These are phyloP conservation scores for Camarhynchus parvulus DNA, from an alignment of 2,113 vertebrate genomes.

Conservation along the genomic window DNA sequence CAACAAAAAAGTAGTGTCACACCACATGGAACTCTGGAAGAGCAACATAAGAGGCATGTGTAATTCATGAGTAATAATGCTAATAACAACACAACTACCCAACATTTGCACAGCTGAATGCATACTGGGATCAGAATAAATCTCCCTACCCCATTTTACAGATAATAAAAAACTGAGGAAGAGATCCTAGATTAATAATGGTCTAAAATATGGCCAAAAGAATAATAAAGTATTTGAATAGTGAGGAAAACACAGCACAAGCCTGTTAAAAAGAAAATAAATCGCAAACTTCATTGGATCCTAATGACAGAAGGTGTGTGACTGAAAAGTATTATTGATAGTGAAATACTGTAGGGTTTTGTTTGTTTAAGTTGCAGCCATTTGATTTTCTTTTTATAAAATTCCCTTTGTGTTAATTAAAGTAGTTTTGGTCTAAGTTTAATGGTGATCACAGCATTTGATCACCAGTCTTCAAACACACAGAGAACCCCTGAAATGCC, in stretches of 20 bases:
- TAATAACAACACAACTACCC: background rate
- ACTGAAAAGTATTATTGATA: background rate
- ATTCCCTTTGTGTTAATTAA: background rate
- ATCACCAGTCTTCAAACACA: background rate
- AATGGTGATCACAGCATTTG: background rate
- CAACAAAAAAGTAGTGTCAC: background rate
- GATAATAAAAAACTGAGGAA: background rate
- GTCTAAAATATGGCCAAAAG: background rate
- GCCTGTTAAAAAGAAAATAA: background rate
- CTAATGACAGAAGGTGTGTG: background rate
- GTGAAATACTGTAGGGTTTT: background rate
- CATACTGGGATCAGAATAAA: background rate
- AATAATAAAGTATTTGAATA: background rate
- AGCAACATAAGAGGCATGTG: background rate
- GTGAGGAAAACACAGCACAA: background rate
- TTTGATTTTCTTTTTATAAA: background rate
- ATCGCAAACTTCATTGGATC: background rate
- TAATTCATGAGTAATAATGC: background rate
- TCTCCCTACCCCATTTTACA: background rate
- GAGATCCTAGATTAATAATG: background rate
- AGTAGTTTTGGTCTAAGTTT: background rate
- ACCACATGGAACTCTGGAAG: background rate
- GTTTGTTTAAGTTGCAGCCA: background rate
- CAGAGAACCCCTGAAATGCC: background rate
- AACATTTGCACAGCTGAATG: background rate